phyloP scores from a whole-genome alignment of 2,797 vertebrate species.

The Sebastes vulpes region DNA sequence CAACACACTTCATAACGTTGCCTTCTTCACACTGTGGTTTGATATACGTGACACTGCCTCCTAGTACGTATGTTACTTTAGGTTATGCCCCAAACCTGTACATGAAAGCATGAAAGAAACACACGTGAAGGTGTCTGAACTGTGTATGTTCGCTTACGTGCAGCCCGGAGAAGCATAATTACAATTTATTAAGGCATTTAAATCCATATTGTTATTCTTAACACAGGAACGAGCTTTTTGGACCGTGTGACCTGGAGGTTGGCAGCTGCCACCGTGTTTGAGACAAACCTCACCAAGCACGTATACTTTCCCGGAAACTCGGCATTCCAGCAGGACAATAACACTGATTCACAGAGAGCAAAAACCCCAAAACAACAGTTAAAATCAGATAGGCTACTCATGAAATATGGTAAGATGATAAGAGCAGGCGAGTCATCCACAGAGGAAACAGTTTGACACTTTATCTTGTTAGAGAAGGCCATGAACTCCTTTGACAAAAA shows the following conservation, averaged over 20 bases:
- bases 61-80: not conserved
- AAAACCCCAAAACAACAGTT: constrained; percentile 35
- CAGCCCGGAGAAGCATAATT: not conserved
- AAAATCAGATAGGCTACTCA: constrained; percentile 23
- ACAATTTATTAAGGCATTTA: not conserved
- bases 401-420: constrained; percentile 40
- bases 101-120: not conserved
- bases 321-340: constrained; percentile 12
- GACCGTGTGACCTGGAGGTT: not conserved
- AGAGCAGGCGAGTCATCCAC: constrained; percentile 23
- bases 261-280: constrained; percentile 31
- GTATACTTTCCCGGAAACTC: constrained; percentile 45
- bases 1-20: not conserved
- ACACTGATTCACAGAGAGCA: constrained; percentile 28
- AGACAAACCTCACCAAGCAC: constrained; percentile 37
- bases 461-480: constrained; percentile 36
- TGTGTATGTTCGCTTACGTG: not conserved
- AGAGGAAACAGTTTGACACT: constrained; percentile 41
- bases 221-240: constrained; percentile 3
- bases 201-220: not conserved
- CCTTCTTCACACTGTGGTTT: not conserved
- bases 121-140: not conserved
- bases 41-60: not conserved
- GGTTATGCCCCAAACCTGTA: accelerated
- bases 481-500: constrained; percentile 20